phyloP scores from a whole-genome alignment of 1,140 invertebrate species.

The Scaptomyza hsui region DNA sequence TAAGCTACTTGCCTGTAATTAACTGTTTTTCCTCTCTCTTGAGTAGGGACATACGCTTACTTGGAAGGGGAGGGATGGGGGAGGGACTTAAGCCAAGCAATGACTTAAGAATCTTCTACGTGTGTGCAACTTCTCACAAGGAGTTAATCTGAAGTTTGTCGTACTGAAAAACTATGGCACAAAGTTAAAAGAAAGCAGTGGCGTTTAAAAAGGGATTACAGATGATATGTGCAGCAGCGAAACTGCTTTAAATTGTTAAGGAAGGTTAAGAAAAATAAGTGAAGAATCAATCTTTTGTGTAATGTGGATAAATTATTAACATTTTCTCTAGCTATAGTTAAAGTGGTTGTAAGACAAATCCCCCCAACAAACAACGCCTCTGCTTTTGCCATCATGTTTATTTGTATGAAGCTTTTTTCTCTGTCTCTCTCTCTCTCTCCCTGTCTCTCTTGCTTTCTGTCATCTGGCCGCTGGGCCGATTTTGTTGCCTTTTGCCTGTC shows the following conservation, averaged over 20 bases:
- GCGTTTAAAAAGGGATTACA: neutral
- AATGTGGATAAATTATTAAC: no score
- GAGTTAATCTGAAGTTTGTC: conserved; percentile 63
- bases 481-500: conserved; percentile 74
- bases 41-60: conserved; percentile 22
- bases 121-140: conserved; percentile 47
- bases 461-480: conserved; percentile 37
- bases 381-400: conserved; percentile 23
- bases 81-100: conserved; percentile 6
- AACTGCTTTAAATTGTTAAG: neutral
- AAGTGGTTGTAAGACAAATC: neutral
- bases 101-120: conserved; percentile 53
- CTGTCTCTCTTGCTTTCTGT: conserved; percentile 5
- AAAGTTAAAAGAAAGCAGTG: conserved; percentile 30
- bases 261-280: no score
- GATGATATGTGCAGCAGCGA: neutral
- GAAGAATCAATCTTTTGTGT: no score
- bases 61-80: neutral
- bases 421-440: conserved; percentile 14
- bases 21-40: conserved; percentile 67
- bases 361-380: conserved; percentile 19
- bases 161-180: conserved; percentile 64
- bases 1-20: conserved; percentile 78
- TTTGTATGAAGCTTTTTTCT: neutral
- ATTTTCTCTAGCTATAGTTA: no score